Base-by-base conservation (phyloP, 1,140 invertebrate genomes). In the Cydia amplana region DNA sequence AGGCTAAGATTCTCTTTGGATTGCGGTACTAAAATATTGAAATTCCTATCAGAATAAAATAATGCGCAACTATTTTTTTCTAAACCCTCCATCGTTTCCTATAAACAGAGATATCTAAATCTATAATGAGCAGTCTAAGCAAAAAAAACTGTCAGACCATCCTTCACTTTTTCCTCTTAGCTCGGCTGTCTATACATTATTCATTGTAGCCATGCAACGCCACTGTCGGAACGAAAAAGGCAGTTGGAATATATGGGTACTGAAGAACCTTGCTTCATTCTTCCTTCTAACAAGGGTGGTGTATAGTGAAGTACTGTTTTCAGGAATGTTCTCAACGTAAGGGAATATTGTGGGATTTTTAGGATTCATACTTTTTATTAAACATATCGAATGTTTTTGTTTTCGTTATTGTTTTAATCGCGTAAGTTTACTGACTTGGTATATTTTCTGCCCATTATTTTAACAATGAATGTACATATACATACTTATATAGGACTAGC, bases 101-200 rank as follows among this genome's bases (percentile, higher is more conserved):
- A n/a, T 40, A 60, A 70, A 70, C 65, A 70, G 28, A 70, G 65
- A 70, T 20, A 23, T 70, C 65, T 70, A 70, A 70, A 70, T 18
- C 32, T 43, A 70, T 36, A 60, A 60, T 60, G 55, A 60, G 36
- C 65, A 40, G 65, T 43, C 65, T 70, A 70, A 70, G 65, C 65
- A 70, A 70, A 70, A 70, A 55, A 70, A 70, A 36, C 64, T 70
- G 65, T 36, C 65, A 70, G 65, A 70, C 65, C 65, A 40, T 70
- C 64, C 64, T 67, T 67, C 64, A 67, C 23, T 70, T 70, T 70
- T 70, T 40, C 32, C 65, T 70, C 65, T 70, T 18, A 70, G 65
- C 32, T 18, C 4, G 14, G 28, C 32, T 70, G 32, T 70, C 65
- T 70, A 70, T 70, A 70, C 65, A 70, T 70, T 70, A 70, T 70